phyloP scores from a whole-genome alignment of 2,113 vertebrate genomes.

The Embiotoca jacksoni region DNA sequence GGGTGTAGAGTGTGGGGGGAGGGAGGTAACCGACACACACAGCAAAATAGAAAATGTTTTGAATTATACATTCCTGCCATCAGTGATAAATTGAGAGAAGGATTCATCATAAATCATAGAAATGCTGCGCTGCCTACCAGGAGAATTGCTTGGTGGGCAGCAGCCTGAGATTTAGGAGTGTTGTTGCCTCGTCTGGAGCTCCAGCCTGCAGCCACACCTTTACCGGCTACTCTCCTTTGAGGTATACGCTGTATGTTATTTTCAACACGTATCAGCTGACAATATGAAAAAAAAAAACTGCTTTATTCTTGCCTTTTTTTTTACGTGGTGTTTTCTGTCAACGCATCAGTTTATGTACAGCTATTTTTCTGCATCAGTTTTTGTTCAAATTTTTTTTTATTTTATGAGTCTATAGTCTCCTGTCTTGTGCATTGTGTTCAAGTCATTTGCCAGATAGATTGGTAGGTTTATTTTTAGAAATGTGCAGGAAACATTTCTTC shows the following conservation, averaged over 20 bases:
- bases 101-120: slow-evolving; percentile 83
- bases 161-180: slow-evolving; percentile 81
- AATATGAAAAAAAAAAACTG: neutral
- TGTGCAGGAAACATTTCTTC: neutral
- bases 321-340: neutral
- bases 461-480: neutral
- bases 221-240: slow-evolving; percentile 19
- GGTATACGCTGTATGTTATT: slow-evolving; percentile 1
- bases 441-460: neutral
- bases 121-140: slow-evolving; percentile 66
- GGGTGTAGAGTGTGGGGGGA: neutral
- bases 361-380: neutral
- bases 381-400: neutral
- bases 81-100: slow-evolving; percentile 82
- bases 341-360: neutral
- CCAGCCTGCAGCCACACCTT: slow-evolving; percentile 56
- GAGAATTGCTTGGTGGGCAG: slow-evolving; percentile 79
- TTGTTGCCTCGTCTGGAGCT: slow-evolving; percentile 48
- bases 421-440: neutral
- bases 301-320: neutral
- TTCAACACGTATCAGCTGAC: slow-evolving; percentile 15
- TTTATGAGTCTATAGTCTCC: neutral
- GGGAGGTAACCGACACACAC: slow-evolving; percentile 43
- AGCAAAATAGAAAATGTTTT: slow-evolving; percentile 80
- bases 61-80: slow-evolving; percentile 82